Percentiles rank a stretch among this genome's conserved stretches.
phyloP scores from a whole-genome alignment of 2,113 vertebrate species.

The Microcebus lehilahytsara region DNA sequence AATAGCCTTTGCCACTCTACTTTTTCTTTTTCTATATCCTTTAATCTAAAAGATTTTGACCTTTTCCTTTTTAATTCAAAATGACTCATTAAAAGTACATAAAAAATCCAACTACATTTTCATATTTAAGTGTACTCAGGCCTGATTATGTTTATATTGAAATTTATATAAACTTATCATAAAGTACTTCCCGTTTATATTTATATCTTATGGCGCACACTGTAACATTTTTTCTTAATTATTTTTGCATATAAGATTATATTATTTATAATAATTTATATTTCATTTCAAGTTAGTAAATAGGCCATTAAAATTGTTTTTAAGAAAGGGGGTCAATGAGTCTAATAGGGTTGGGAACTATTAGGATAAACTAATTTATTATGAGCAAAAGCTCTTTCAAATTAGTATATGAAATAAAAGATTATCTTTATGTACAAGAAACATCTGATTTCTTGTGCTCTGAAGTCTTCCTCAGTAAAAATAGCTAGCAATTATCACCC shows the following conservation, averaged over 20 bases:
- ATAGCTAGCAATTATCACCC: not conserved
- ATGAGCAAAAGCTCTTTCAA: constrained; percentile 26
- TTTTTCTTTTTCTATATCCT: not conserved
- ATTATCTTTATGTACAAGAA: not conserved
- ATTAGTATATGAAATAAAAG: constrained; percentile 6
- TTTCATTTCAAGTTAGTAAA: constrained; percentile 49
- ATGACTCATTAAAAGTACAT: not conserved
- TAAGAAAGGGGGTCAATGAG: not conserved
- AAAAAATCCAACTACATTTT: not conserved
- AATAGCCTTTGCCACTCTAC: not conserved
- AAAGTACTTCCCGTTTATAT: constrained; percentile 25
- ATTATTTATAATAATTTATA: not conserved
- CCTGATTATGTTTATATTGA: constrained; percentile 40
- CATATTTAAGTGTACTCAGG: not conserved
- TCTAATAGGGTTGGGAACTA: constrained; percentile 28
- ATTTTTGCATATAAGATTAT: not conserved
- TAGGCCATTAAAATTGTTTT: constrained; percentile 32
- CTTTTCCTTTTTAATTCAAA: not conserved
- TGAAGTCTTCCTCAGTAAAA: not conserved
- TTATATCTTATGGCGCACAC: not conserved
- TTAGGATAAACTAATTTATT: constrained; percentile 45
- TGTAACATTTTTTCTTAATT: constrained; percentile 16
- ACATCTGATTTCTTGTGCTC: not conserved
- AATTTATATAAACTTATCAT: constrained; percentile 30
- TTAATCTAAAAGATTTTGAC: not conserved